Percentiles rank a stretch among this genome's conserved stretches.
Conservation (phyloP, 1,140 invertebrate species). For the Micrasema longulum region DNA sequence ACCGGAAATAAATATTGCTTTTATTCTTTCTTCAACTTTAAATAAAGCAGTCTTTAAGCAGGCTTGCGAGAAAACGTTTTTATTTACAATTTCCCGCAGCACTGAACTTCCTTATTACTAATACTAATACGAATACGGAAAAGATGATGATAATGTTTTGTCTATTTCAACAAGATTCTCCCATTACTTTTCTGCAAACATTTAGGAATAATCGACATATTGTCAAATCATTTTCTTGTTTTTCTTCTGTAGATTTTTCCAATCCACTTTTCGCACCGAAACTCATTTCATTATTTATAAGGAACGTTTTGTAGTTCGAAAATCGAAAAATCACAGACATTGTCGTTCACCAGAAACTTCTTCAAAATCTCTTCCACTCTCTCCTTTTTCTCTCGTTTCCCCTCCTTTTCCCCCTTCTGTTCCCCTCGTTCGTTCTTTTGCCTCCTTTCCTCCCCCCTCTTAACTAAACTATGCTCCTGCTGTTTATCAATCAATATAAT, state of each 20-base stretch:
- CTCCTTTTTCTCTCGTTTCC: slow-evolving; percentile 16
- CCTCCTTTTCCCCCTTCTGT: slow-evolving; percentile 15
- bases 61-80: no score
- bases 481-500: slow-evolving; percentile 47
- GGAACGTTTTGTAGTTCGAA: slow-evolving; percentile 43
- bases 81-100: no score
- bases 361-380: slow-evolving; percentile 30
- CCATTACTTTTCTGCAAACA: no score
- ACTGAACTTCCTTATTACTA: no score
- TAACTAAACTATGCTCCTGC: background rate
- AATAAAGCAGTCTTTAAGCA: no score
- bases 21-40: no score
- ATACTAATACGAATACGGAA: no score
- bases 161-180: no score
- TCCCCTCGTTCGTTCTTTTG: no score
- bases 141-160: no score
- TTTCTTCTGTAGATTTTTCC: slow-evolving; percentile 31
- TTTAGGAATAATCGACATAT: no score
- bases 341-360: slow-evolving; percentile 36
- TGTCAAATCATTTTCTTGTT: slow-evolving; percentile 11
- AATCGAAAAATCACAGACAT: slow-evolving; percentile 48
- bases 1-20: no score
- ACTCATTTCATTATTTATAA: slow-evolving; percentile 45
- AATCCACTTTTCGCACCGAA: slow-evolving; percentile 40
- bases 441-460: background rate